Evolutionary conservation across 2,888 invertebrate genomes (phyloP).

Genomic region (Archips crataeganus): DNA sequence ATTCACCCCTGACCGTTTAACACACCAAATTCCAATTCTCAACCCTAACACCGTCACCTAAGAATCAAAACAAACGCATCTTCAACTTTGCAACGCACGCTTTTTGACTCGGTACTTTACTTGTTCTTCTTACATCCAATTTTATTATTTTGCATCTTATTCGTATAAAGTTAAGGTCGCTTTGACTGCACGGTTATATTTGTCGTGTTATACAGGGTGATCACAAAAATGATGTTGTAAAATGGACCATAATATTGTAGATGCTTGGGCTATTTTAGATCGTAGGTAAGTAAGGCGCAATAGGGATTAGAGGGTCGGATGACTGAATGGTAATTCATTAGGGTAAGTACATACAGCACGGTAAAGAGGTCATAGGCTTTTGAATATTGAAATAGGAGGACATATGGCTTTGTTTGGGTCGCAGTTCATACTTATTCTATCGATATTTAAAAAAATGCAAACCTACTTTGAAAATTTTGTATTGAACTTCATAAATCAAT

Average conservation of each 20-base stretch:
- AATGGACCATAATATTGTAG: slow-evolving; percentile 14
- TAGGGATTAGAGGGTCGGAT: slow-evolving; percentile 37
- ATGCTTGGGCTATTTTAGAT: slow-evolving; percentile 15
- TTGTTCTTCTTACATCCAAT: slow-evolving; percentile 17
- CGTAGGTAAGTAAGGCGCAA: slow-evolving; percentile 15
- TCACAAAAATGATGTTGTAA: slow-evolving; percentile 28
- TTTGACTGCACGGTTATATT: slow-evolving; percentile 50
- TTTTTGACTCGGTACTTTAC: slow-evolving; percentile 44
- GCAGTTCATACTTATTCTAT: background rate
- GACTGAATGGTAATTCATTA: slow-evolving; percentile 42
- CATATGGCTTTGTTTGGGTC: slow-evolving; percentile 29
- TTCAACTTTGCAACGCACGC: slow-evolving; percentile 34
- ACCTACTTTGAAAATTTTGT: too few species aligned
- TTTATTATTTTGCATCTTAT: slow-evolving; percentile 46
- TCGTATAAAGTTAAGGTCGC: slow-evolving; percentile 47
- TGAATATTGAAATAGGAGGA: slow-evolving; percentile 38
- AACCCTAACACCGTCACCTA: slow-evolving; percentile 39
- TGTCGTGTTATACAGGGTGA: slow-evolving; percentile 34
- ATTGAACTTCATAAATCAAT: too few species aligned
- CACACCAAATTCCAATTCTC: slow-evolving; percentile 33
- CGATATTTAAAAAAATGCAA: background rate
- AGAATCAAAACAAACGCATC: slow-evolving; percentile 44
- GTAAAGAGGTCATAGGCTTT: slow-evolving; percentile 39
- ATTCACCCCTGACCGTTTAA: slow-evolving; percentile 62
- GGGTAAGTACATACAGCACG: slow-evolving; percentile 29